Base-by-base conservation (phyloP, 2,888 invertebrate species). In the Apamea monoglypha region DNA sequence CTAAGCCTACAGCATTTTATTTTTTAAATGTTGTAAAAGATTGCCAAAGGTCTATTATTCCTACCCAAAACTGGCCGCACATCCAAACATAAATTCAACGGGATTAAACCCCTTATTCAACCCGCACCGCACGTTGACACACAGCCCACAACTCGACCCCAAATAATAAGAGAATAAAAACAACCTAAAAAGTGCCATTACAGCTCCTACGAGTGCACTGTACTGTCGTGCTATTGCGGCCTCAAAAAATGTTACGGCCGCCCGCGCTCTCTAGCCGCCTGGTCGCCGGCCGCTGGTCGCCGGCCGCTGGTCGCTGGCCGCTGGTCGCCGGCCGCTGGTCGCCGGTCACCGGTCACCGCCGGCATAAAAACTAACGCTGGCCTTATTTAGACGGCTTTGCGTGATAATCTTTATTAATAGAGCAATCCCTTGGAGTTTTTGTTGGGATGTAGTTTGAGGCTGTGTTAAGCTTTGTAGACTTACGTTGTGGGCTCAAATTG, bases 341-440 rank as follows among this genome's bases (percentile, higher is more conserved):
- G 56, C 53, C 69, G 50, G 29, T 4, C 47, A 47, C 18, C 67
- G 18, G 47, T 25, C 50, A 36, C 59, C 63, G 32, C n/a, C 44
- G 40, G 69, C 72, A 72, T 76, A 79, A 76, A 76, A 78, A 78
- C 81, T 64, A 77, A 82, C 78, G 69, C 67, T n/a, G 32, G 61
- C 69, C 64, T 76, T 81, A 82, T 87, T 84, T 79, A 82, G 76
- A 61, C 40, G 76, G 74, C 79, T 83, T 83, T 72, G 44, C 69
- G 63, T 78, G 74, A 83, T 89, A 87, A 89, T 89, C 83, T 83
- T 89, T 88, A 87, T 85, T 83, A 85, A 89, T 87, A 87, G 89
- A 79, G 80, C 74, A 50, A 81, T 81, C 74, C 70, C 67, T 66
- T 63, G 70, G 70, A 72, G 69, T 78, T 88, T 83, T 88, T 88